phyloP scores from a whole-genome alignment of 2,113 vertebrate species.

The Turdus rufiventris region DNA sequence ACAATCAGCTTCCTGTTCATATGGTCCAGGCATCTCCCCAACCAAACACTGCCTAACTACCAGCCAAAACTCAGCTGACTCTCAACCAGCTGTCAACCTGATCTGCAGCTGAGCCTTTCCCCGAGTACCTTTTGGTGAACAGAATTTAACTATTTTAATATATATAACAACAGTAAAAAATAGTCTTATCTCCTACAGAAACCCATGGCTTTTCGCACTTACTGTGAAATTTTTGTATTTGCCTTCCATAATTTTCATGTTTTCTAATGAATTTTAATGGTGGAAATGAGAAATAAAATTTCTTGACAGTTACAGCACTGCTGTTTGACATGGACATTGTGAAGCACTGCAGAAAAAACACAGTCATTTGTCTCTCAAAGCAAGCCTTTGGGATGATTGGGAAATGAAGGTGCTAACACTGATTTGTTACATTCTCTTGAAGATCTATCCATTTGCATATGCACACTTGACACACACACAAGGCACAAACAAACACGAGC shows the following conservation, averaged over 20 bases:
- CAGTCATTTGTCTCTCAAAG: background rate
- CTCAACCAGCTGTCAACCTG: fast-evolving
- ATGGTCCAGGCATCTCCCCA: background rate
- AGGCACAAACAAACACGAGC: background rate
- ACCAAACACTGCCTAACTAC: background rate
- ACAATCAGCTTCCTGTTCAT: no score
- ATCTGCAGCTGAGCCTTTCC: background rate
- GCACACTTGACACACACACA: background rate
- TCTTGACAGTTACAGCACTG: background rate
- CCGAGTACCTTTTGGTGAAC: background rate
- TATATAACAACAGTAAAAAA: background rate
- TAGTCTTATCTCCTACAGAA: no score
- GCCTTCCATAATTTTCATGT: background rate
- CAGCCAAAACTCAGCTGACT: fast-evolving
- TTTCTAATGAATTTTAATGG: background rate
- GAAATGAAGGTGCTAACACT: background rate
- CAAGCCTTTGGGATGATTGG: background rate
- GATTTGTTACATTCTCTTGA: background rate
- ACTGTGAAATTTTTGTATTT: background rate
- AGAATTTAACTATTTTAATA: background rate
- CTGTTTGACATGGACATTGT: background rate
- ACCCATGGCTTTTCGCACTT: background rate
- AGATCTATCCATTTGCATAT: background rate
- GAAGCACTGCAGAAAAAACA: background rate
- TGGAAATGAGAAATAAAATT: background rate